Conservation (phyloP, 2,888 invertebrate genomes). For the Drosophila greeni region DNA sequence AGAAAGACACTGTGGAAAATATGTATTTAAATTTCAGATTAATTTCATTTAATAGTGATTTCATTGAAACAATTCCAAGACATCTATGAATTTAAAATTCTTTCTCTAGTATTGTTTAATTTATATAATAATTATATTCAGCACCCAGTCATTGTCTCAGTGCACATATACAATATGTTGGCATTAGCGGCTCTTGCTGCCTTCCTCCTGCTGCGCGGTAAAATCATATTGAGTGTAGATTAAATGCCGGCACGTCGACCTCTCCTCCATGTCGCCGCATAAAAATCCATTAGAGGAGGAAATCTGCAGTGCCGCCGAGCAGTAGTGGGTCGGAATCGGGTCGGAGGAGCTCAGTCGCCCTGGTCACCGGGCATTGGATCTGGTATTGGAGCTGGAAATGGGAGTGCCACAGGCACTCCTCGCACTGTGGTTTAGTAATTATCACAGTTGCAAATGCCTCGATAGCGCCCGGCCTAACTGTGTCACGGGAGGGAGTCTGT, state of each 20-base stretch:
- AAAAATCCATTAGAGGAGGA: constrained; percentile 68
- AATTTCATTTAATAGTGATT: neutral
- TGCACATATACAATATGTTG: constrained; percentile 40
- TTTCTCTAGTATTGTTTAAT: no score
- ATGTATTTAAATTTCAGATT: neutral
- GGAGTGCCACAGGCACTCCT: constrained; percentile 7
- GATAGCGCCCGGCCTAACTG: constrained; percentile 41
- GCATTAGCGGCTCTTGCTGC: constrained; percentile 32
- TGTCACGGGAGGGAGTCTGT: constrained; percentile 31
- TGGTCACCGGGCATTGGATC: neutral
- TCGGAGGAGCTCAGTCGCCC: constrained; percentile 5
- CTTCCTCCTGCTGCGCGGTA: constrained; percentile 61
- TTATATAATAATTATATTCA: neutral
- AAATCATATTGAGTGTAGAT: constrained; percentile 71
- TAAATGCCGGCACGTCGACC: constrained; percentile 68
- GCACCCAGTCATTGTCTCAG: neutral
- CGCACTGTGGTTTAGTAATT: constrained; percentile 55
- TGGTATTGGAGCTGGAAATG: neutral
- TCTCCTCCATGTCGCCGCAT: constrained; percentile 45
- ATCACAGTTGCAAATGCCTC: constrained; percentile 62
- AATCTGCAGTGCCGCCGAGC: constrained; percentile 47
- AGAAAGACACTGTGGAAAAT: constrained; percentile 26
- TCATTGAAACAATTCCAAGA: no score
- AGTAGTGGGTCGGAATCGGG: neutral
- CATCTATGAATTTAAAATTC: no score